These are phyloP conservation scores for Epinephelus lanceolatus DNA, from an alignment of 2,113 vertebrate species.

Conservation along the genomic window DNA sequence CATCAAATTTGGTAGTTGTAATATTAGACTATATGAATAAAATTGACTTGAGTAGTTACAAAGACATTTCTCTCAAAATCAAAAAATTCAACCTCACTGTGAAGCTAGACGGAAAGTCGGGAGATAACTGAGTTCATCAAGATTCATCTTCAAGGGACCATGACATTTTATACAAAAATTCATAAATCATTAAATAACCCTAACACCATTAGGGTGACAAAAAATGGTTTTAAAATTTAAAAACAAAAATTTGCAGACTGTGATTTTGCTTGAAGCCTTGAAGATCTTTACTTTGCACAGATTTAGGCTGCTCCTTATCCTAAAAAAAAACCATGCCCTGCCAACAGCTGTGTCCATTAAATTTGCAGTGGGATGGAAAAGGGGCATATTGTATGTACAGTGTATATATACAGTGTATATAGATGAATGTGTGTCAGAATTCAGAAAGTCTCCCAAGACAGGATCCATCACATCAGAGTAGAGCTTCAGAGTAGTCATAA, in stretches of 20 bases:
- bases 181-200: too few relatives aligned
- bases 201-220: not conserved
- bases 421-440: slow-evolving; percentile 15
- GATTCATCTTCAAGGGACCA: not conserved
- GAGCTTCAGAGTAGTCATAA: slow-evolving; percentile 15
- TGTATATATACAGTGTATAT: not conserved
- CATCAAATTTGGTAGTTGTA: too few relatives aligned
- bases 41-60: not conserved
- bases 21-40: too few relatives aligned
- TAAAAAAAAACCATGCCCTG: not conserved
- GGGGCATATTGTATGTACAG: not conserved
- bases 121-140: not conserved
- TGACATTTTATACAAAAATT: not conserved
- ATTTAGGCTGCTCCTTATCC: not conserved
- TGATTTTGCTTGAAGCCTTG: not conserved
- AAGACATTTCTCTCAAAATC: not conserved
- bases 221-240: not conserved
- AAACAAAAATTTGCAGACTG: not conserved
- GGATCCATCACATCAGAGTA: slow-evolving; percentile 48
- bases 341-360: not conserved
- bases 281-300: not conserved
- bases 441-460: slow-evolving; percentile 32
- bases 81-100: not conserved
- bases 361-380: not conserved
- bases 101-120: not conserved